A percentile compares a stretch with the other conserved stretches of the same genome.
These are phyloP conservation scores for Yponomeuta cagnagella DNA, from an alignment of 2,888 invertebrate species.

Conservation along the genomic window DNA sequence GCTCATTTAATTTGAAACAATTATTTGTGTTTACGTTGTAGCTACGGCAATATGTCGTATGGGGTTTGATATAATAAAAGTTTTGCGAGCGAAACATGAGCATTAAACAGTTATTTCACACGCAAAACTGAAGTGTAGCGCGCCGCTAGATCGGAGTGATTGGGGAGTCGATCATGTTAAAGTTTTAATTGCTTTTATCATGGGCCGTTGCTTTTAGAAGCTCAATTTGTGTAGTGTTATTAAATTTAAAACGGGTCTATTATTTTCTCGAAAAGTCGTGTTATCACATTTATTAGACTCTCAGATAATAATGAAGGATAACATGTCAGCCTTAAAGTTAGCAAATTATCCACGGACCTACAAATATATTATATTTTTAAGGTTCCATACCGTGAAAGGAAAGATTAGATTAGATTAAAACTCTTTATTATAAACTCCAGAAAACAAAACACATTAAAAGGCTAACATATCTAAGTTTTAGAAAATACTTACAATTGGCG, in stretches of 20 bases:
- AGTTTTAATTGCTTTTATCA: conserved; percentile 71
- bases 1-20: conserved; percentile 1
- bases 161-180: conserved; percentile 54
- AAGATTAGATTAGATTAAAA: too few species aligned
- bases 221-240: conserved; percentile 53
- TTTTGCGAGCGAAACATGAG: conserved; percentile 28
- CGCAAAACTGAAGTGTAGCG: conserved; percentile 40
- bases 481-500: too few species aligned
- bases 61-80: conserved; percentile 21
- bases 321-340: too few species aligned
- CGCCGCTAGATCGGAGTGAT: conserved; percentile 39
- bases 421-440: too few species aligned
- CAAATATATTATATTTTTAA: too few species aligned
- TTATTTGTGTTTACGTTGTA: neutral
- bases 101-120: conserved; percentile 40
- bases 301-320: too few species aligned
- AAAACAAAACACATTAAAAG: too few species aligned
- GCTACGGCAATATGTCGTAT: conserved; percentile 9
- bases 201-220: conserved; percentile 54
- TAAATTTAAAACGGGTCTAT: conserved; percentile 46
- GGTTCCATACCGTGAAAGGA: too few species aligned
- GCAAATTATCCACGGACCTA: too few species aligned
- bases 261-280: conserved; percentile 29
- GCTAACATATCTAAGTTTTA: too few species aligned
- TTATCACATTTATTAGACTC: neutral